A percentile compares a stretch with the other conserved stretches of the same genome.
These are phyloP conservation scores for Chiloscyllium plagiosum DNA, from an alignment of 2,113 vertebrate species.

Conservation along the genomic window DNA sequence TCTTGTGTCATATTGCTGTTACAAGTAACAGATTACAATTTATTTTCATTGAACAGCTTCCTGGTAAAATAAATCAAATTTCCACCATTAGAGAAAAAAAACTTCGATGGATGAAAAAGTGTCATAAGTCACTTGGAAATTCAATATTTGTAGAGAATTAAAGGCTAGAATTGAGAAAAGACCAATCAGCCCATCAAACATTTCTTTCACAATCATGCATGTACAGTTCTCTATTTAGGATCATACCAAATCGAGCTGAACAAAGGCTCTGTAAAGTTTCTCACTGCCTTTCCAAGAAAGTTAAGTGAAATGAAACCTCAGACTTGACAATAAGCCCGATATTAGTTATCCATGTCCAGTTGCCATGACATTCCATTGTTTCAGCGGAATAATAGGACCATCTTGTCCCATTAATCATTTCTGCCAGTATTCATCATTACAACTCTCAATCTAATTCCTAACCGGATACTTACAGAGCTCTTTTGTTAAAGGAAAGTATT, in stretches of 20 bases:
- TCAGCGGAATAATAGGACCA: not conserved
- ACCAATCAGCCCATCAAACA: not conserved
- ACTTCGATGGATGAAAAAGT: not conserved
- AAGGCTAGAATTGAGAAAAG: constrained; percentile 4
- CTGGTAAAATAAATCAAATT: constrained; percentile 34
- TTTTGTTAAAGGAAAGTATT: not conserved
- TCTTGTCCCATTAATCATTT: constrained; percentile 20
- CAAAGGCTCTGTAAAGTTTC: not conserved
- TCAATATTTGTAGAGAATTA: constrained; percentile 1
- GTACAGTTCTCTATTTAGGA: not conserved
- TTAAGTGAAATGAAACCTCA: not conserved
- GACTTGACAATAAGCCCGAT: too few relatives aligned
- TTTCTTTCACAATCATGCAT: not conserved
- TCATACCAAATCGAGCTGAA: not conserved
- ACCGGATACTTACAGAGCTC: constrained; percentile 15
- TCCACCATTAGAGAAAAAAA: not conserved
- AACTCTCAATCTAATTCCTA: constrained; percentile 11
- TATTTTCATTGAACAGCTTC: not conserved
- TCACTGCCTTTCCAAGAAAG: not conserved
- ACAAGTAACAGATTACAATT: constrained; percentile 18
- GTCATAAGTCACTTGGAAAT: constrained; percentile 15
- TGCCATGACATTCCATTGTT: constrained; percentile 1
- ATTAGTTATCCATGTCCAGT: constrained; percentile 3
- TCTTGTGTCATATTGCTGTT: not conserved
- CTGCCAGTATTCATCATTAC: not conserved